Percentiles rank a stretch among this genome's conserved stretches.
These are phyloP conservation scores for Karalla daura DNA, from an alignment of 2,797 vertebrate species.

Conservation along the genomic window DNA sequence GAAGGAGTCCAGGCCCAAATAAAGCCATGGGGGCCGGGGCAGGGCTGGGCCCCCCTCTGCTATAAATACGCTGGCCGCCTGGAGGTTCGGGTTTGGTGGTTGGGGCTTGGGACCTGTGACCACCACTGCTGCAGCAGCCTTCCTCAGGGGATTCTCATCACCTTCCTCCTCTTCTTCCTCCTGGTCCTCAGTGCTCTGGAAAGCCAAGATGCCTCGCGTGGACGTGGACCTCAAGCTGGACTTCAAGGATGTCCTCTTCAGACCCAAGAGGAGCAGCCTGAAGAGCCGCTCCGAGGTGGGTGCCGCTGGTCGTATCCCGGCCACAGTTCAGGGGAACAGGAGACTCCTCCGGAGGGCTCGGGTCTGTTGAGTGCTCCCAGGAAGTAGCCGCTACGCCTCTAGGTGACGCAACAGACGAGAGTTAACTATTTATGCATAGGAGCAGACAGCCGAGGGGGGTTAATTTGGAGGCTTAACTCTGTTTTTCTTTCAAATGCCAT, in stretches of 20 bases:
- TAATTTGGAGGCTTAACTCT: neutral
- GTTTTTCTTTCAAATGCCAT: neutral
- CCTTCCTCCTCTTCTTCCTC: conserved; percentile 52
- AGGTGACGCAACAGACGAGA: conserved; percentile 23
- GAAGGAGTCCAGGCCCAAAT: conserved; percentile 84
- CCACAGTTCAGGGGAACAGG: neutral
- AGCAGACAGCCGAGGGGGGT: neutral
- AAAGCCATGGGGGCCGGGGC: conserved; percentile 86
- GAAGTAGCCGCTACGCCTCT: conserved; percentile 7
- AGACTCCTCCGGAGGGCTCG: neutral
- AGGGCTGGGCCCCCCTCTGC: conserved; percentile 68
- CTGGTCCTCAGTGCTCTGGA: conserved; percentile 52
- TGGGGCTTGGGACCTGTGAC: conserved; percentile 73
- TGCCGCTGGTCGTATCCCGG: conserved; percentile 21
- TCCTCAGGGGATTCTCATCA: conserved; percentile 72
- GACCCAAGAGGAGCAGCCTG: conserved; percentile 97
- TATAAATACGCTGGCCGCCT: conserved; percentile 88
- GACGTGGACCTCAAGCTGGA: conserved; percentile 97
- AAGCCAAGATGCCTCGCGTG: conserved; percentile 90
- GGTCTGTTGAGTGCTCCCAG: conserved; percentile 31
- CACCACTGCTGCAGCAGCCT: conserved; percentile 61
- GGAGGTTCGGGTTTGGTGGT: conserved; percentile 87
- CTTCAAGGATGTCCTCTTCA: conserved; percentile 98
- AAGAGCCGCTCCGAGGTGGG: conserved; percentile 96
- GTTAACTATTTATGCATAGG: conserved; percentile 25